Base-by-base conservation (phyloP, 2,797 vertebrate species). In the Paratrypauchen microcephalus region DNA sequence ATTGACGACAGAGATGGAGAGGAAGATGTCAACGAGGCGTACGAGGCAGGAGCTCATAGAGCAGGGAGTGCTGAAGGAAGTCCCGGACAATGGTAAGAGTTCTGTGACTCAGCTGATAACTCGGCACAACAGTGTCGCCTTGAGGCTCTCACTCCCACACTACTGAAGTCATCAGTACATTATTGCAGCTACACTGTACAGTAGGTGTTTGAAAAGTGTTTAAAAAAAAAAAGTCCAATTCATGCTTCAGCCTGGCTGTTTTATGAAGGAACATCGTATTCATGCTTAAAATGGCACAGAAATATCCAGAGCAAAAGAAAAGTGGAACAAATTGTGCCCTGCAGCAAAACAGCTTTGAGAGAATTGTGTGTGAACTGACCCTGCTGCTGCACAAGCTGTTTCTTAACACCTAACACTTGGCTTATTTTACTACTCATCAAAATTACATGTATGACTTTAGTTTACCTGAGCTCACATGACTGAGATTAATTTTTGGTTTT, bases 1-100 rank as follows among this genome's bases (percentile, higher is more conserved):
- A 73, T 92, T 86, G 83, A 85, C 76, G 32, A 84, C 93, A 99
- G 97, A 98, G 91, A 92, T 99, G 94, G 97, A 99, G 91, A 94
- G 96, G 90, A 97, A 98, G 94, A 99, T 99, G 93, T 99, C 97
- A 75, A 97, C 96, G 89, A 94, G 97, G 90, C 96, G 97, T 73
- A 95, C 97, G 0, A 94, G 97, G 86, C 95, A 98, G 90, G 97
- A 99, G 87, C 96, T 99, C 74, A 95, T 99, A 83, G 96, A 99
- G 80, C 95, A 97, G 93, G 97, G 97, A 69, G 91, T 99, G 87
- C 94, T 99, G 68, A 93, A 98, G 92, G 97, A 99, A 90, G 93
- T 96, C 81, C 92, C 93, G 70, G 97, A 97, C 82, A 95, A 94
- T 75, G 96, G 97, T 98, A 91, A 94, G 95, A 74, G 47, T 6